Evolutionary conservation across 2,888 invertebrate genomes (phyloP).

Genomic region (Agonopterix alstromeriana): DNA sequence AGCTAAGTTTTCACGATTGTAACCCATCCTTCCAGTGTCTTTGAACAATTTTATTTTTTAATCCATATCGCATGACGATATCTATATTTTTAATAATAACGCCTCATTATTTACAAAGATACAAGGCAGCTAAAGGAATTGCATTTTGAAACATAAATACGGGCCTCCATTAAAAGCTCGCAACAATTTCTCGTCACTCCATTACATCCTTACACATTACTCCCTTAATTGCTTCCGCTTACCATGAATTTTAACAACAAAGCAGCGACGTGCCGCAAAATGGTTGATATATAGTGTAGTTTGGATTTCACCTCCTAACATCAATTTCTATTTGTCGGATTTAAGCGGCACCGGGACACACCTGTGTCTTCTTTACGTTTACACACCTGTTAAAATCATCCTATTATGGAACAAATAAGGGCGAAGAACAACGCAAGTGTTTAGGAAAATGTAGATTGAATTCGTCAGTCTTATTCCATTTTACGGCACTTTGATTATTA

Average conservation of each 20-base stretch:
- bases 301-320: constrained; percentile 57
- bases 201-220: constrained; percentile 67
- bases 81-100: too few relatives aligned
- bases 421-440: constrained; percentile 5
- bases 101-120: constrained; percentile 36
- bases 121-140: constrained; percentile 36
- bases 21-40: too few relatives aligned
- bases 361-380: constrained; percentile 53
- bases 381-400: constrained; percentile 43
- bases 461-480: constrained; percentile 1
- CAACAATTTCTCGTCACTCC: constrained; percentile 66
- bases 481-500: too few relatives aligned
- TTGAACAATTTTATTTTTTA: too few relatives aligned
- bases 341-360: constrained; percentile 47
- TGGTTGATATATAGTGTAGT: constrained; percentile 60
- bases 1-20: too few relatives aligned
- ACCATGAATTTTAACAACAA: constrained; percentile 68
- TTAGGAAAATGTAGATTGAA: constrained; percentile 5
- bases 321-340: constrained; percentile 65
- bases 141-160: constrained; percentile 60
- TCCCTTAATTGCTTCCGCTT: constrained; percentile 68
- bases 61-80: too few relatives aligned
- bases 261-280: constrained; percentile 54
- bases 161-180: constrained; percentile 54
- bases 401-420: constrained; percentile 21